Percentiles rank a stretch among this genome's conserved stretches.
These are phyloP conservation scores for Catharus fuscescens DNA, from an alignment of 2,113 vertebrate species.

Conservation along the genomic window DNA sequence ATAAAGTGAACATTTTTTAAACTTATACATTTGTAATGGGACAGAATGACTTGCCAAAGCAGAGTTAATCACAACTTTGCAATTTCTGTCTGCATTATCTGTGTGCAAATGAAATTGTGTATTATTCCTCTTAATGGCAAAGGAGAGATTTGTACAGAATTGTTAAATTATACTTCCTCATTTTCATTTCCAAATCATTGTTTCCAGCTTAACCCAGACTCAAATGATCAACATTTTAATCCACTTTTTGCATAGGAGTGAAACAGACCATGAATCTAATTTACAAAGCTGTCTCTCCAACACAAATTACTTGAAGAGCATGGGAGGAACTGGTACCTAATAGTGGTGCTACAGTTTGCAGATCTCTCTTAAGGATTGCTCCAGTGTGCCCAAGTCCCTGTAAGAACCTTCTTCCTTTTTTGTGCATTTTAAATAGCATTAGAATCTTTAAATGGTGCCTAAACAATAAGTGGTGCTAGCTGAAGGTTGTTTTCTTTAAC, in stretches of 20 bases:
- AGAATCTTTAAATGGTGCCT: background rate
- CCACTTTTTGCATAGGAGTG: conserved; percentile 55
- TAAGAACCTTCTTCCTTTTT: background rate
- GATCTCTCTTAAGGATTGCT: background rate
- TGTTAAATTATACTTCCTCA: conserved; percentile 64
- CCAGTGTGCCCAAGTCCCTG: background rate
- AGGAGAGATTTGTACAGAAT: conserved; percentile 41
- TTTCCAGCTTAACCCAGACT: conserved; percentile 54
- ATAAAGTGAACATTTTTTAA: conserved; percentile 70
- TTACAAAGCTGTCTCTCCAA: conserved; percentile 46
- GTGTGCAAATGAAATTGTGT: conserved; percentile 56
- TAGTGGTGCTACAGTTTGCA: background rate
- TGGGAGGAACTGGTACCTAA: background rate
- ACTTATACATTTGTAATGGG: conserved; percentile 64
- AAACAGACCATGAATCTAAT: conserved; percentile 73
- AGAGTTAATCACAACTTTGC: conserved; percentile 64
- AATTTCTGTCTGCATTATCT: conserved; percentile 59
- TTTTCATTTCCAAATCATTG: conserved; percentile 61
- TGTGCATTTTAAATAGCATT: background rate
- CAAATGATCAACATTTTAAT: conserved; percentile 72
- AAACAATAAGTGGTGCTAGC: background rate
- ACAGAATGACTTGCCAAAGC: conserved; percentile 52
- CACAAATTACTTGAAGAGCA: conserved; percentile 37
- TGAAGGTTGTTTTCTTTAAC: background rate
- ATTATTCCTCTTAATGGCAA: conserved; percentile 58